Base-by-base conservation (phyloP, 2,113 vertebrate genomes). In the Astur gentilis region DNA sequence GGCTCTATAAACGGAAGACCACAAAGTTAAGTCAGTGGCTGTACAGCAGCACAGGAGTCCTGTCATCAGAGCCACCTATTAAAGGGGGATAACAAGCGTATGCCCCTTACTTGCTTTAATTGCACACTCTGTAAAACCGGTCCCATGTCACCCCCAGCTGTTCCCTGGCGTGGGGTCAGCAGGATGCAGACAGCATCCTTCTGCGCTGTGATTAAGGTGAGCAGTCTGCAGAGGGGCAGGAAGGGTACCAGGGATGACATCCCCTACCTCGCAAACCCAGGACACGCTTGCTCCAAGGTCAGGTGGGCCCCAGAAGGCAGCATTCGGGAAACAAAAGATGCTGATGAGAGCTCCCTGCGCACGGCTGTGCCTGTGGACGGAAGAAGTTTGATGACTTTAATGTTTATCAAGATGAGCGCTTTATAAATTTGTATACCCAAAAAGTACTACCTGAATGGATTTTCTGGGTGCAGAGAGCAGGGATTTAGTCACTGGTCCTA, bases 101-200 rank as follows among this genome's bases (percentile, higher is more conserved):
- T 85, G 34, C n/a, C 8, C 10, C 17, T 49, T 62, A 26, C 40
- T 75, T 83, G 47, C 26, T 72, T 54, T 77, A 90, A 57, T 52
- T 36, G 26, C 36, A 36, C 14, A n/a, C 16, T 45, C n/a, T 40
- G 10, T 55, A 76, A 57, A 91, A 50, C 21, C 1, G 1, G 19
- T 61, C 23, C 21, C 29, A 12, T 47, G 29, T 38, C 21, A 34
- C 6, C 13, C 12, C 10, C 2, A 0, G 1, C 10, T 60, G 5
- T 52, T 79, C 34, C 44, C 18, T 36, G 49, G 20, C 0, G 0
- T 29, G 18, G 6, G 9, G 13, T 52, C 25, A 76, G 67, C 15
- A 55, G 73, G 36, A 61, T 36, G 34, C 18, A 61, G 21, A 10
- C 11, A 61, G 19, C 32, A 54, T 38, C 32, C 34, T 44, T 67